These are phyloP conservation scores for Musca domestica DNA, from an alignment of 1,140 invertebrate genomes.

Conservation along the genomic window DNA sequence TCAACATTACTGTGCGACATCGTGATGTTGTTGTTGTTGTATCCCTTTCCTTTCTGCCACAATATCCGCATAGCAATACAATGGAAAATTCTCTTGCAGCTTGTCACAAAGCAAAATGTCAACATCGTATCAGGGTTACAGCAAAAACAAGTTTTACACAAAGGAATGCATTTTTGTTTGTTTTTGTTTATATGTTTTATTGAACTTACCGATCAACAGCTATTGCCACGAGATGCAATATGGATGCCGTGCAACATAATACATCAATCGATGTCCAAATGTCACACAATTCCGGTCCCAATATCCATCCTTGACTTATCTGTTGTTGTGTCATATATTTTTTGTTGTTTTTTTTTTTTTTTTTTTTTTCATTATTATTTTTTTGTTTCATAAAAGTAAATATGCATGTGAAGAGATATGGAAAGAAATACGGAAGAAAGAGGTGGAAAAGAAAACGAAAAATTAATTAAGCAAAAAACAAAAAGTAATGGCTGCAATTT, in stretches of 20 bases:
- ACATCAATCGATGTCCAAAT: slow-evolving; percentile 94
- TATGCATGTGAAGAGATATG: not conserved
- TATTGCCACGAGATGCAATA: slow-evolving; percentile 90
- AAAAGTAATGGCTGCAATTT: too few species aligned
- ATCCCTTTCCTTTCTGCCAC: too few species aligned
- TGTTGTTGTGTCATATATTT: slow-evolving; percentile 29
- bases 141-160: too few species aligned
- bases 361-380: too few species aligned
- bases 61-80: too few species aligned
- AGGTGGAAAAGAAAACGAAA: not conserved
- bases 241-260: slow-evolving; percentile 90
- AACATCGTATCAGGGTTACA: too few species aligned
- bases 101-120: too few species aligned
- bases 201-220: slow-evolving; percentile 72
- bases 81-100: too few species aligned
- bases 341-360: slow-evolving; percentile 11
- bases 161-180: too few species aligned
- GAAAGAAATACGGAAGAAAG: not conserved
- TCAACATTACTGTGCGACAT: too few species aligned
- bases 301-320: slow-evolving; percentile 70
- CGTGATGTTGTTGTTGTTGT: too few species aligned
- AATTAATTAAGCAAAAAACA: not conserved
- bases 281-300: slow-evolving; percentile 84
- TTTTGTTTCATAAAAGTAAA: not conserved
- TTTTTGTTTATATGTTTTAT: not conserved